Evolutionary conservation across 2,113 vertebrate genomes (phyloP), one percentile per base, ranked within the genome.

Genomic region (Macquaria australasica): DNA sequence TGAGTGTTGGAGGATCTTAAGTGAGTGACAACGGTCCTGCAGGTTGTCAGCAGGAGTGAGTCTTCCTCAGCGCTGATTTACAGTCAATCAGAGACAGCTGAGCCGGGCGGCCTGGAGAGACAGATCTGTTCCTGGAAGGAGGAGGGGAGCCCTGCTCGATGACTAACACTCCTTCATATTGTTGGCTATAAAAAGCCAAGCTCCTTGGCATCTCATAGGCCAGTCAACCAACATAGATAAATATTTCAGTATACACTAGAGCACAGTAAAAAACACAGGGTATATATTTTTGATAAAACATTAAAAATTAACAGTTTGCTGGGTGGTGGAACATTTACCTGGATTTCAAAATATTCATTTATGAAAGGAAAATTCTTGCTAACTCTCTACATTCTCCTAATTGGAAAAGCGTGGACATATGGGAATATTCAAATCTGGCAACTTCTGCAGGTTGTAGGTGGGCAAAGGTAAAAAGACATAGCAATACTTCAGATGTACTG

Each of bases 21-120:
- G 90, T 93, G 84, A 94, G 90, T 91, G 84, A 87, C 87, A 90
- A 83, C 70, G 20, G 63, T 84, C 53, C 66, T 43, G 77, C 84
- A 69, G 66, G 89, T 90, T 91, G 88, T 92, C 92, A 82, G 83
- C 50, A 55, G 51, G 8, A 66, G 48, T 34, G 73, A 74, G 87
- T 85, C 86, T 69, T 91, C 82, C 73, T 84, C 66, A 21, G 51
- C 9, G 25, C 31, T 80, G 88, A 93, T 95, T 92, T 93, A 94
- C 77, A 73, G 70, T 31, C 37, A 2, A 76, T 72, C 20, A 12
- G 56, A 20, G 63, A 64, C 71, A 75, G 79, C 85, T 78, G 83
- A 84, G 77, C 45, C 21, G 10, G n/a, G 60, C 0, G 10, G 64
- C 48, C 5, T 3, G 37, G 63, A 79, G 25, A 56, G 8, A 21